Conservation (phyloP, 35 echinoderm and acorn worm genomes). For the Holothuria glaberrima region DNA sequence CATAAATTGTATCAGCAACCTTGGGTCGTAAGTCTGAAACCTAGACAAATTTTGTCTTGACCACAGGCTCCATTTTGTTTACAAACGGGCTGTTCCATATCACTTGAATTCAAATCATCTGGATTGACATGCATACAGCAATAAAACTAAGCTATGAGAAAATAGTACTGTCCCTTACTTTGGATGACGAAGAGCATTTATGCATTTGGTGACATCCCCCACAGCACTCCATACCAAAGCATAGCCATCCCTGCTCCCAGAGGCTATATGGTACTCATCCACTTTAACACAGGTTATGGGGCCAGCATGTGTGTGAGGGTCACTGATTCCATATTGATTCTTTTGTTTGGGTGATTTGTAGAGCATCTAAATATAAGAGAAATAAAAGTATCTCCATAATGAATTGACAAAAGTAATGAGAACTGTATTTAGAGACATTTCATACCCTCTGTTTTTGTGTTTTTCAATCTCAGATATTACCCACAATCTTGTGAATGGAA, state of each 20-base stretch:
- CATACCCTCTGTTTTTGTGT: background rate
- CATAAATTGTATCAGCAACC: too few relatives aligned
- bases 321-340: conserved; percentile 54
- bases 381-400: too few relatives aligned
- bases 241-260: conserved; percentile 89
- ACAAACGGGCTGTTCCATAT: too few relatives aligned
- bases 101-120: too few relatives aligned
- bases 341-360: conserved; percentile 49
- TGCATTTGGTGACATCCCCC: conserved; percentile 73
- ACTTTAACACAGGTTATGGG: conserved; percentile 85
- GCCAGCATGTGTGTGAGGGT: conserved; percentile 76
- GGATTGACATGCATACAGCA: too few relatives aligned
- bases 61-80: too few relatives aligned
- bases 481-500: too few relatives aligned
- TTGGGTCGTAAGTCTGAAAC: too few relatives aligned
- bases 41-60: too few relatives aligned
- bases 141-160: too few relatives aligned
- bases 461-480: too few relatives aligned
- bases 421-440: background rate
- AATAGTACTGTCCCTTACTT: conserved; percentile 80
- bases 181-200: conserved; percentile 89
- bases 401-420: background rate
- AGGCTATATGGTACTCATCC: conserved; percentile 86
- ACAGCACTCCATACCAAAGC: conserved; percentile 83
- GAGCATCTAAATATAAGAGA: conserved; percentile 3